Evolutionary conservation across 2,797 vertebrate genomes (phyloP).

Genomic region (Alectoris magna): DNA sequence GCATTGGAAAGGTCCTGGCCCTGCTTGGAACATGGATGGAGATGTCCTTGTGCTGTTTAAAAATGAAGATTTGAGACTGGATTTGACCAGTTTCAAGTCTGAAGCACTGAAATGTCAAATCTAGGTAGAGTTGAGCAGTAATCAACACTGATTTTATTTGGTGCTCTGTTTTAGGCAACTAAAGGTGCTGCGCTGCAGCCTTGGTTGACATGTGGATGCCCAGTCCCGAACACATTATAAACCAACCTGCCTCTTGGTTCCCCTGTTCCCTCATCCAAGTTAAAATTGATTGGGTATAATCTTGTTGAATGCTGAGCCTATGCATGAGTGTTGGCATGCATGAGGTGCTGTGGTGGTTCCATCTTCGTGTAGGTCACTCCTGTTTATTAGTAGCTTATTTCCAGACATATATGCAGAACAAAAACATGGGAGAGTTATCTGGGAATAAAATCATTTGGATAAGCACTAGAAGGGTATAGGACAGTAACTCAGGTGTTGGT

Average conservation of each 20-base stretch:
- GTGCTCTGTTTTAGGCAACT: not conserved
- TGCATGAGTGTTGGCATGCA: fast-evolving
- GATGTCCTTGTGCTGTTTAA: not conserved
- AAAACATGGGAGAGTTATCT: not conserved
- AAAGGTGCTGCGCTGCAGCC: not conserved
- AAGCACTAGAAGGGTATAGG: not conserved
- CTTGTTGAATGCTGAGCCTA: not conserved
- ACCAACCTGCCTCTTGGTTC: fast-evolving
- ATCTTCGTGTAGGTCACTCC: not conserved
- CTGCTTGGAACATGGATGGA: not conserved
- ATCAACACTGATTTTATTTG: not conserved
- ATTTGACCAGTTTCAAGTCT: not conserved
- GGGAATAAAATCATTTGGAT: fast-evolving
- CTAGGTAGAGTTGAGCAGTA: not conserved
- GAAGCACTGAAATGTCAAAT: not conserved
- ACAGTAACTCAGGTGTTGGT: not conserved
- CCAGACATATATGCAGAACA: not conserved
- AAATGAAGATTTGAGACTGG: not conserved
- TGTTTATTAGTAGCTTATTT: not conserved
- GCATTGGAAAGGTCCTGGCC: fast-evolving
- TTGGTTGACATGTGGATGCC: fast-evolving
- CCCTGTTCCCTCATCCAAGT: not conserved
- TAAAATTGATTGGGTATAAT: not conserved
- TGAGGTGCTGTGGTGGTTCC: not conserved
- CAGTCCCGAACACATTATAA: not conserved